Base-by-base conservation (phyloP, 2,888 invertebrate species). In the Phasia obesa region DNA sequence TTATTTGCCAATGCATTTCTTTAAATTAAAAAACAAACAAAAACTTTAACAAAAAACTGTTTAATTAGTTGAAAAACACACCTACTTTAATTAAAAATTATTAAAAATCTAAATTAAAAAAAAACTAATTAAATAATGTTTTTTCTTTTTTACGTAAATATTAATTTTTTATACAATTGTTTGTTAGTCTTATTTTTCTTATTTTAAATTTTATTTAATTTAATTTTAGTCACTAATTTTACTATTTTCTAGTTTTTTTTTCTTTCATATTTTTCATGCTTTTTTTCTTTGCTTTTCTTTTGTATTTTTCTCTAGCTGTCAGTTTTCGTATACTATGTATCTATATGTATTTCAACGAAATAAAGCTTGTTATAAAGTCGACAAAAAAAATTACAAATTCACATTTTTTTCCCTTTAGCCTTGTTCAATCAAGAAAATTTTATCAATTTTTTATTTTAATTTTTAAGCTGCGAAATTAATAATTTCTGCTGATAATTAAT, bases 281-380 rank as follows among this genome's bases (percentile, higher is more conserved):
- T 69, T 62, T n/a, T 51, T 59, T 15, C 69, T 79, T 59, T 60
- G 21, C 42, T 51, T 55, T 77, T 69, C 15, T 47, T 70, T 62
- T 25, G 35, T 23, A 67, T 25, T 74, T 69, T 74, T 53, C 25
- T 25, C 38, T 67, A 71, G 71, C 77, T 85, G 82, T 82, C 77
- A 81, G 81, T 83, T 78, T 47, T 81, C 85, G 82, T 85, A 85
- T 85, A 85, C 85, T 84, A 85, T 86, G 86, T 86, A 86, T 86
- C 84, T 86, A 85, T 83, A 84, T 82, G 79, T 80, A 73, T 13
- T 35, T 35, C 35, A 35, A 35, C 35, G 35, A 13, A 27, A 15
- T 23, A 75, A 5, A 19, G 62, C n/a, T n/a, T n/a, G n/a, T n/a
- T n/a, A n/a, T n/a, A n/a, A n/a, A n/a, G n/a, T n/a, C n/a, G 23